Conservation (phyloP, 2,113 vertebrate species). For the Ciconia boyciana region DNA sequence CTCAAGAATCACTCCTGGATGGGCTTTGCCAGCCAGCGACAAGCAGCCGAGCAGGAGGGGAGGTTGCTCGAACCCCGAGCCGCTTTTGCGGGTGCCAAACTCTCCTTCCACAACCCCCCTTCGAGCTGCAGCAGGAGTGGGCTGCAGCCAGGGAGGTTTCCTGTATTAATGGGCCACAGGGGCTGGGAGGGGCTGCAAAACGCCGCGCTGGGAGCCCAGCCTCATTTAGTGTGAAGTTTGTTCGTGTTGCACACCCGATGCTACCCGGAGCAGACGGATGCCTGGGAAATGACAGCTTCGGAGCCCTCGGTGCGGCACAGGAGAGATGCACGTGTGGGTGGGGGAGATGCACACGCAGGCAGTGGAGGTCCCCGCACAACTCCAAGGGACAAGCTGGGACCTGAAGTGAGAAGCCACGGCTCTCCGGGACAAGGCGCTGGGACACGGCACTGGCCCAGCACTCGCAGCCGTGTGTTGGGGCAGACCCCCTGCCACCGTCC, state of each 20-base stretch:
- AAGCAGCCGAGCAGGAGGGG: not conserved
- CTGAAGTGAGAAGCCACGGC: not conserved
- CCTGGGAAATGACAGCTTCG: not conserved
- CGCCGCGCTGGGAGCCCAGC: accelerated
- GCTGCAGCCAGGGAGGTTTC: not conserved
- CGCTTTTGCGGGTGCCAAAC: too few relatives aligned
- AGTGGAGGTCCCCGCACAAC: too few relatives aligned
- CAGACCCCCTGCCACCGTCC: not conserved
- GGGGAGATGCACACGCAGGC: not conserved
- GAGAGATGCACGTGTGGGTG: not conserved
- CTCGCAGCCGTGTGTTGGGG: not conserved
- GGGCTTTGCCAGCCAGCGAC: not conserved
- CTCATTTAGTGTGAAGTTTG: accelerated
- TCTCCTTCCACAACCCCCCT: not conserved
- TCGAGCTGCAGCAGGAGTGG: not conserved
- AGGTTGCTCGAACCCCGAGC: not conserved
- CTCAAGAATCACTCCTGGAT: accelerated
- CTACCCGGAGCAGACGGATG: accelerated
- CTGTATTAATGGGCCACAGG: not conserved
- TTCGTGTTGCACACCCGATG: not conserved
- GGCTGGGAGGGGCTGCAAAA: not conserved
- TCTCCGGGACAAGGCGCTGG: not conserved
- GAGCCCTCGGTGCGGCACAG: not conserved
- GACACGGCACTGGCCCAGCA: too few relatives aligned
- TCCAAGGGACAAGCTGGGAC: not conserved